Conservation (phyloP, 2,113 vertebrate species). For the Rhombomys opimus region DNA sequence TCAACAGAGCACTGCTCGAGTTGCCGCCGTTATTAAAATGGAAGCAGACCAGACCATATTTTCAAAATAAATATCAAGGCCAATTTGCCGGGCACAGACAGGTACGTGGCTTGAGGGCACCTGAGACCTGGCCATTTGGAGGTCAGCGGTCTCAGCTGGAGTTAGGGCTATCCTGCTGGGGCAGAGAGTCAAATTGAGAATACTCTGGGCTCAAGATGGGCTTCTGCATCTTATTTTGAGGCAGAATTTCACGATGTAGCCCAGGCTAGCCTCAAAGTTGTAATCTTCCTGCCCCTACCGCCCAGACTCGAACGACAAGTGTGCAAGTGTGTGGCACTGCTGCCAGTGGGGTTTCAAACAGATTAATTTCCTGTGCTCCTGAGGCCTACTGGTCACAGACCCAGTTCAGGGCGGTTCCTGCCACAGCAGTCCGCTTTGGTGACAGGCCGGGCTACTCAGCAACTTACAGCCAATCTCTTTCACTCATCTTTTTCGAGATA, state of each 20-base stretch:
- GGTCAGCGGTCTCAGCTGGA: not conserved
- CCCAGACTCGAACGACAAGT: not conserved
- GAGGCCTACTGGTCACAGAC: not conserved
- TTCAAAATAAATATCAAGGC: conserved; percentile 65
- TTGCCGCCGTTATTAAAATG: conserved; percentile 65
- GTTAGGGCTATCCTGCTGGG: not conserved
- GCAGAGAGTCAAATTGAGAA: too few relatives aligned
- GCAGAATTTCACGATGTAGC: not conserved
- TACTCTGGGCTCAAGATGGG: not conserved
- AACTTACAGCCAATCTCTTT: not conserved
- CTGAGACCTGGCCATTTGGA: not conserved
- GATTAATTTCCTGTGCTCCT: fast-evolving
- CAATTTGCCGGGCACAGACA: not conserved
- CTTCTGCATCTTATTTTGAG: not conserved
- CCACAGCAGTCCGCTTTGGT: not conserved
- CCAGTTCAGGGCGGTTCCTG: fast-evolving
- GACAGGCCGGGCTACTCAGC: not conserved
- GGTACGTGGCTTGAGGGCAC: too few relatives aligned
- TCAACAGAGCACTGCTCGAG: not conserved
- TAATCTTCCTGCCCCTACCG: not conserved
- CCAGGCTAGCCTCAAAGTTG: not conserved
- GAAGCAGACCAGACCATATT: conserved; percentile 67
- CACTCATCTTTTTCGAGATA: not conserved
- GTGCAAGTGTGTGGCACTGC: not conserved
- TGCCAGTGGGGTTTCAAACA: not conserved